Evolutionary conservation across 2,797 vertebrate genomes (phyloP).

Genomic region (Leuciscus waleckii): DNA sequence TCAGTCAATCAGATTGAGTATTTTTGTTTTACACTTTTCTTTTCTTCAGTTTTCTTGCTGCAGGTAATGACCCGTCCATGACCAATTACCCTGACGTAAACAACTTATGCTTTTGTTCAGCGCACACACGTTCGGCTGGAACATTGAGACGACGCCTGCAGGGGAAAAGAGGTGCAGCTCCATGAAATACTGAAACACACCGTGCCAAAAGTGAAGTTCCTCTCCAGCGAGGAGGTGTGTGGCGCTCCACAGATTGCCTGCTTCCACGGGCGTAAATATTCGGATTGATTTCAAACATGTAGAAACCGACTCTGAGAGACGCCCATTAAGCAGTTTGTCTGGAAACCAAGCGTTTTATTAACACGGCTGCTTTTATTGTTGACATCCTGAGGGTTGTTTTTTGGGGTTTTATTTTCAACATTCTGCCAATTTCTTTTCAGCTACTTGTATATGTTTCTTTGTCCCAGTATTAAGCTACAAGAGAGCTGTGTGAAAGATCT

Average conservation of each 20-base stretch:
- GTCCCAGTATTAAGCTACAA: neutral
- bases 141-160: conserved; percentile 10
- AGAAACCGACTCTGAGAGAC: neutral
- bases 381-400: conserved; percentile 7
- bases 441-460: conserved; percentile 17
- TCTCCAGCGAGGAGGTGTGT: conserved; percentile 44
- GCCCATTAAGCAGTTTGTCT: conserved; percentile 41
- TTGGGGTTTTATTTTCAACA: conserved; percentile 14
- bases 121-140: conserved; percentile 1
- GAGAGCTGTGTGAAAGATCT: neutral
- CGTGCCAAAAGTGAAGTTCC: conserved; percentile 45
- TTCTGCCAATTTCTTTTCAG: conserved; percentile 33
- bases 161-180: conserved; percentile 11
- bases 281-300: conserved; percentile 53
- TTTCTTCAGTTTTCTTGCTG: neutral
- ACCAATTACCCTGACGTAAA: conserved; percentile 31
- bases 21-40: conserved; percentile 4
- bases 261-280: conserved; percentile 53
- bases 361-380: conserved; percentile 10
- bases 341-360: conserved; percentile 24
- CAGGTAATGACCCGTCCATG: conserved; percentile 31
- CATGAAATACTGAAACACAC: conserved; percentile 35
- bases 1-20: neutral
- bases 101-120: conserved; percentile 27
- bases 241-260: conserved; percentile 51